Percentiles rank a stretch among this genome's conserved stretches.
Conservation (phyloP, 1,140 invertebrate species). For the Eupristina koningsbergeri region DNA sequence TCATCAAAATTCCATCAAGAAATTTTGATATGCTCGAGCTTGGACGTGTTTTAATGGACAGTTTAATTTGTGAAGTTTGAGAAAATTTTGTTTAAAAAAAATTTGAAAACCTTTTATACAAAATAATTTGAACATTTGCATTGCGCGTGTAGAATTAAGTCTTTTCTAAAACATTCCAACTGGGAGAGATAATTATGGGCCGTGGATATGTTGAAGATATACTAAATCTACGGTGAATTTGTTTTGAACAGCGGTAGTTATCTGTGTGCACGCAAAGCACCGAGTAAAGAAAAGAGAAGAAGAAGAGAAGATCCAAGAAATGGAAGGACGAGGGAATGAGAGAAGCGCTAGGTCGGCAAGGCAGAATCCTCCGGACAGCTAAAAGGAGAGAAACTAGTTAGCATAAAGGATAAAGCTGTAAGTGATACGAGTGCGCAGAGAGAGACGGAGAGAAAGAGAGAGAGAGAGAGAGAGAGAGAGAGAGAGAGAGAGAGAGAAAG, state of each 20-base stretch:
- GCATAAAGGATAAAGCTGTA: background rate
- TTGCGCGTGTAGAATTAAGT: background rate
- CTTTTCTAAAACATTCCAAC: background rate
- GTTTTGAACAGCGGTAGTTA: background rate
- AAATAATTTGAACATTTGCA: background rate
- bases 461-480: background rate
- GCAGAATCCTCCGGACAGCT: too few species aligned
- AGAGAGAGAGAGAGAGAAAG: slow-evolving; percentile 9
- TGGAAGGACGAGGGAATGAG: too few species aligned
- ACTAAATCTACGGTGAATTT: background rate
- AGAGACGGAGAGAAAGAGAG: background rate
- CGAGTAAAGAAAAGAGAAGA: background rate
- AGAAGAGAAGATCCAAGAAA: too few species aligned
- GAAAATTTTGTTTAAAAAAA: too few species aligned
- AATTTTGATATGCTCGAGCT: too few species aligned
- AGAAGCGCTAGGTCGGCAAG: too few species aligned
- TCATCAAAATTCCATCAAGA: too few species aligned
- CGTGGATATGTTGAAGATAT: background rate
- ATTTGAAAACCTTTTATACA: too few species aligned
- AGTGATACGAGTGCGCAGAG: too few species aligned
- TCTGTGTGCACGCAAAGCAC: background rate
- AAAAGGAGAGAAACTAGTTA: background rate
- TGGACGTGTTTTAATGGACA: too few species aligned
- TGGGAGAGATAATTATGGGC: background rate
- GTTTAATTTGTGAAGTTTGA: too few species aligned